Evolutionary conservation across 2,113 vertebrate genomes (phyloP), one percentile per base, ranked within the genome.

Genomic region (Micronycteris hirsuta): DNA sequence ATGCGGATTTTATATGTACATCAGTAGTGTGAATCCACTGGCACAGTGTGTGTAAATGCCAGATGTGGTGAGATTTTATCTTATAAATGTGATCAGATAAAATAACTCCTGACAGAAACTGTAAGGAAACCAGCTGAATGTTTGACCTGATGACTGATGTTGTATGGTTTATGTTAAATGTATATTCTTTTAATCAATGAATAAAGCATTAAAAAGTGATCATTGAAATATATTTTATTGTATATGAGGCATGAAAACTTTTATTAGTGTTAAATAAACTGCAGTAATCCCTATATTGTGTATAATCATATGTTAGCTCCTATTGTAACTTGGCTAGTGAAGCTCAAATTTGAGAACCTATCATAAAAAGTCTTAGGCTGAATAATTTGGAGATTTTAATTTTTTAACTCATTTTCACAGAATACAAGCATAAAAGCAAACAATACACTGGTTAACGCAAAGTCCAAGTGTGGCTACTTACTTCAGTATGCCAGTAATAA

Each of bases 111-210:
- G 99, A 99, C 99, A 99, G 98, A 98, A 99, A 98, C 98, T 98
- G 98, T 98, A 99, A 99, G 99, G 98, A 99, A 99, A 99, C 98
- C 99, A 99, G 99, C 99, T 97, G 98, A 99, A 99, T 99, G 99
- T 99, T 99, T 99, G 98, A 99, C 97, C 93, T 98, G 99, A 99
- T 99, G 99, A 99, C 99, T 99, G 98, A 99, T 99, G 99, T 99
- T 99, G 99, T 99, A 99, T 99, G 99, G 98, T 99, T 99, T 99
- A 99, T 99, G 99, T 99, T 99, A 99, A 99, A 99, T 99, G 99
- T 99, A 99, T 99, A 99, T 99, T 99, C 99, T 99, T 99, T 99
- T 99, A 99, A 99, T 99, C 99, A 98, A 99, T 99, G 98, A 99
- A 99, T 99, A 99, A 99, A 99, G 99, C 98, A 99, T 99, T 99